Conservation (phyloP, 2,888 invertebrate species). For the Microdon myrmicae region DNA sequence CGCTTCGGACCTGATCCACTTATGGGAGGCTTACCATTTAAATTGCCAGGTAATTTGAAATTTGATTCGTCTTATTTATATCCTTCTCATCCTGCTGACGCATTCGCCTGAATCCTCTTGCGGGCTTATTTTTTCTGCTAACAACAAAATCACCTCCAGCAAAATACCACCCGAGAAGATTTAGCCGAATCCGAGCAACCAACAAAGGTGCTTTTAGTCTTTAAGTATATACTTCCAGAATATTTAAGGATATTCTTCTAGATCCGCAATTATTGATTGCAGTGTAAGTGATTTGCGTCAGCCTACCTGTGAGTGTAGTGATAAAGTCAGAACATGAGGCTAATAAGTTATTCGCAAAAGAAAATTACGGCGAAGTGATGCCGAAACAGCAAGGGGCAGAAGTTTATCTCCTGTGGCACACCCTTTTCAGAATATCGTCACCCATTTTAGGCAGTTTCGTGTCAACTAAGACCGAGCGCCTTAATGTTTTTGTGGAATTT, state of each 20-base stretch:
- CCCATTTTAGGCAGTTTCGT: background rate
- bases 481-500: conserved; percentile 31
- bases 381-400: conserved; percentile 15
- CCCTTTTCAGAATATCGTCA: conserved; percentile 26
- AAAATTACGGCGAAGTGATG: conserved; percentile 30
- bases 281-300: too few species aligned
- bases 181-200: conserved; percentile 19
- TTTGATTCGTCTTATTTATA: too few species aligned
- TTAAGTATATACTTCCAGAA: too few species aligned
- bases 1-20: conserved; percentile 85
- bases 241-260: too few species aligned
- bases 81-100: too few species aligned
- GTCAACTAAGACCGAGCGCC: conserved; percentile 14
- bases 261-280: too few species aligned
- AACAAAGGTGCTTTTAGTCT: conserved; percentile 20
- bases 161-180: conserved; percentile 4
- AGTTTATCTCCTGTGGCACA: conserved; percentile 26
- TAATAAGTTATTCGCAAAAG: conserved; percentile 49
- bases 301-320: background rate
- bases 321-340: too few species aligned
- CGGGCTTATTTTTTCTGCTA: background rate
- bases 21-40: conserved; percentile 82
- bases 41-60: conserved; percentile 78
- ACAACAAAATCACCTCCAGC: background rate
- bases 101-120: conserved; percentile 4